phyloP scores from a whole-genome alignment of 92 coral and sea anemone genomes.

The Porites lobata region DNA sequence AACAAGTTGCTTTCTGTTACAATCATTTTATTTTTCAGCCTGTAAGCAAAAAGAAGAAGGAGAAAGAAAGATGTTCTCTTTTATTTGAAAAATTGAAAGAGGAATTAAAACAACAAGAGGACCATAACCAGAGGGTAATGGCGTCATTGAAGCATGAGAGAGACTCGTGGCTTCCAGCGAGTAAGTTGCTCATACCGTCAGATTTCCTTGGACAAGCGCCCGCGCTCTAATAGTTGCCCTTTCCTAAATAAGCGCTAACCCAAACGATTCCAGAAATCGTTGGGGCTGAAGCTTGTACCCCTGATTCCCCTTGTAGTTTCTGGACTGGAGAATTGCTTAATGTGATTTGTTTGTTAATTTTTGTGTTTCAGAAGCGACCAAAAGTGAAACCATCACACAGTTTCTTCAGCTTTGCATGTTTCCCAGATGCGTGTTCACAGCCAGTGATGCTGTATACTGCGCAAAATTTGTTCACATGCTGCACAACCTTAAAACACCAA shows the following conservation, averaged over 20 bases:
- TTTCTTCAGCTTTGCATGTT: constrained; percentile 99
- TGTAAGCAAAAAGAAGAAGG: constrained; percentile 96
- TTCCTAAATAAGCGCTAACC: too few species aligned
- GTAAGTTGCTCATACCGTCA: constrained; percentile 25
- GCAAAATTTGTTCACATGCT: constrained; percentile 99
- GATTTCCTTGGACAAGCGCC: too few species aligned
- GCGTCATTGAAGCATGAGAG: constrained; percentile 96
- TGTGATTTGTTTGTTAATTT: background rate
- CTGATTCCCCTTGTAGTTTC: too few species aligned
- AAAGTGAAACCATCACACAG: constrained; percentile 98
- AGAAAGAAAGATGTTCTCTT: constrained; percentile 90
- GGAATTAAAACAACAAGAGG: constrained; percentile 94
- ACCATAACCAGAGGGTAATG: constrained; percentile 95
- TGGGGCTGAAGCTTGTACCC: background rate
- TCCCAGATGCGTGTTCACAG: constrained; percentile 97
- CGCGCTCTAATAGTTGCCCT: too few species aligned
- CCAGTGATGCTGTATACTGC: constrained; percentile 98
- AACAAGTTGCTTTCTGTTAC: background rate
- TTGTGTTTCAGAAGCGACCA: constrained; percentile 87
- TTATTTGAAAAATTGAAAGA: constrained; percentile 93
- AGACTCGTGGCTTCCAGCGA: constrained; percentile 94
- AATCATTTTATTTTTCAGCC: constrained; percentile 49
- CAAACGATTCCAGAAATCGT: too few species aligned
- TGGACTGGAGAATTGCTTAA: background rate
- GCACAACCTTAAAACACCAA: constrained; percentile 98